Conservation (phyloP, 1,140 invertebrate species). For the Zaprionus vittiger region DNA sequence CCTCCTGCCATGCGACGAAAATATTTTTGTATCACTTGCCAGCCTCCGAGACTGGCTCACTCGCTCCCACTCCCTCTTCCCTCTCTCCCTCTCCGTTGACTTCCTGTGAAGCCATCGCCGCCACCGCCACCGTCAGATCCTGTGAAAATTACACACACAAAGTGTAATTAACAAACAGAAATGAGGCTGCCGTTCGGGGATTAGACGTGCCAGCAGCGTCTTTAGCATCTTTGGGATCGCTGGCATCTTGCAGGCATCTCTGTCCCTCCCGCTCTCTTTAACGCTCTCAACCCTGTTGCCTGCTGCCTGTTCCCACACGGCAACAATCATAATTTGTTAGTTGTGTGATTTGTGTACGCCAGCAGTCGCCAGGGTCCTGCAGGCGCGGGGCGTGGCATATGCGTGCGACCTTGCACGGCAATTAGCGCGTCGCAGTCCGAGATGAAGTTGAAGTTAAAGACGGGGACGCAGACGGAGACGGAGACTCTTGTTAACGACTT, state of each 20-base stretch:
- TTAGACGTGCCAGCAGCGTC: conserved; percentile 64
- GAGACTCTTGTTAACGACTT: conserved; percentile 16
- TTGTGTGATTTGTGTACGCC: conserved; percentile 33
- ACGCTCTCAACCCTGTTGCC: not conserved
- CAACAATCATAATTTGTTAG: conserved; percentile 49
- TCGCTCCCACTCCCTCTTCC: not conserved
- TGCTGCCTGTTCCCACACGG: conserved; percentile 45
- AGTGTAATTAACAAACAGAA: conserved; percentile 80
- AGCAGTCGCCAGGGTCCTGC: conserved; percentile 17
- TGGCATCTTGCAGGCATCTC: not conserved
- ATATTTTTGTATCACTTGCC: conserved; percentile 49
- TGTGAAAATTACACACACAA: conserved; percentile 79
- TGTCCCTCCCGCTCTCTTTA: not conserved
- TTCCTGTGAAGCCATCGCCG: conserved; percentile 60
- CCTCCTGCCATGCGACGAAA: conserved; percentile 28
- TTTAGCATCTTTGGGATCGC: conserved; percentile 46
- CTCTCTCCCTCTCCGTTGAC: conserved; percentile 27
- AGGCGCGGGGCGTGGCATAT: not conserved
- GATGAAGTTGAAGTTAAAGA: not conserved
- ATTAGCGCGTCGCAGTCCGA: conserved; percentile 62
- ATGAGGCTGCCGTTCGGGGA: conserved; percentile 74
- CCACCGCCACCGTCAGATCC: conserved; percentile 46
- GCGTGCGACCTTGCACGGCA: conserved; percentile 63
- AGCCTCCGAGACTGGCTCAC: not conserved
- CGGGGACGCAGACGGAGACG: not conserved